phyloP scores from a whole-genome alignment of 1,140 invertebrate species.

The Ostrea edulis region DNA sequence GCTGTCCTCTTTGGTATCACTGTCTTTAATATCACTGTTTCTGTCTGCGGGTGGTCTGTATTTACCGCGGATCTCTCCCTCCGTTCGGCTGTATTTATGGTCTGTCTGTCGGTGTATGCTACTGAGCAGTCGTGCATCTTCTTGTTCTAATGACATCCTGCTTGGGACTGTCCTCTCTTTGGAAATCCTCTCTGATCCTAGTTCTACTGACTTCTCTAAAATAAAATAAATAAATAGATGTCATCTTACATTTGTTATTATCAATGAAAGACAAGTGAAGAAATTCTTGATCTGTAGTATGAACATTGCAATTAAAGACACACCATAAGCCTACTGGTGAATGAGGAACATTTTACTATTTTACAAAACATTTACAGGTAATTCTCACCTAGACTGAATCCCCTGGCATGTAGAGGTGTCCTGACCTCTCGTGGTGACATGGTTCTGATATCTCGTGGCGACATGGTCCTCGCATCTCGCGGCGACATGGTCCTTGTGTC shows the following conservation, averaged over 20 bases:
- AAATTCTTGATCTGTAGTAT: background rate
- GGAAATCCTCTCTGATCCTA: conserved; percentile 10
- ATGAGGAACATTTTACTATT: too few species aligned
- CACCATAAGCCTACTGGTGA: too few species aligned
- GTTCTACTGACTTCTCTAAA: background rate
- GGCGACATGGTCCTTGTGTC: background rate
- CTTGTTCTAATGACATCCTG: conserved; percentile 6
- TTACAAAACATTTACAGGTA: too few species aligned
- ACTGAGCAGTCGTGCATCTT: background rate
- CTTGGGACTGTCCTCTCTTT: background rate
- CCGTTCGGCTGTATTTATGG: background rate
- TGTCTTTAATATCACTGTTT: conserved; percentile 30
- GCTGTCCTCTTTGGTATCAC: conserved; percentile 10
- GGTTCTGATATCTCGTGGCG: background rate
- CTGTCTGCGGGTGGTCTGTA: background rate
- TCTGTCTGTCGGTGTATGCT: conserved; percentile 28
- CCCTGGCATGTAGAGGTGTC: conserved; percentile 19
- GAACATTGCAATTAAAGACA: background rate
- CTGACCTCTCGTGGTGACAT: background rate
- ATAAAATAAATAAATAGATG: background rate
- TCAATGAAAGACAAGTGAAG: background rate
- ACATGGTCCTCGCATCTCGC: background rate
- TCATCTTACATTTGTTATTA: background rate
- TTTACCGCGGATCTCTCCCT: background rate
- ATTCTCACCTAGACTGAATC: conserved; percentile 19